Conservation (phyloP, 1,140 invertebrate species). For the Acromyrmex charruanus region DNA sequence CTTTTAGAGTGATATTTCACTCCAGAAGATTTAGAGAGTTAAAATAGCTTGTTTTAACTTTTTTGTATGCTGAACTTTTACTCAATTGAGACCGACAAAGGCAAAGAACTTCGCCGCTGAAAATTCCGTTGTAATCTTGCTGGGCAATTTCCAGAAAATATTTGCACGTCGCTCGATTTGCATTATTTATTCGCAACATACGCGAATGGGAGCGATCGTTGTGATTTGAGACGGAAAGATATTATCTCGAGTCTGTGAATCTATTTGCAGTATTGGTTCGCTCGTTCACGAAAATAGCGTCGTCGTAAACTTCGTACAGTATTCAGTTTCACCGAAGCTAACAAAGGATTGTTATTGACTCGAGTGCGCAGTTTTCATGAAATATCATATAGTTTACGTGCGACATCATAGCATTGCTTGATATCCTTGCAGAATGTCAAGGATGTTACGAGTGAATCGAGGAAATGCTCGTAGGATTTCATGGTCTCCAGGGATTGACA, state of each 20-base stretch:
- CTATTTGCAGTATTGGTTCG: not conserved
- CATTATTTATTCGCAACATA: not conserved
- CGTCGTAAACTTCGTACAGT: not conserved
- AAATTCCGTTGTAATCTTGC: not conserved
- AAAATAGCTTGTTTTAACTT: not conserved
- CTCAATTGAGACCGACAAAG: not conserved
- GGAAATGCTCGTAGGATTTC: slow-evolving; percentile 64
- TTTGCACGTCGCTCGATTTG: not conserved
- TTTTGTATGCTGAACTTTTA: not conserved
- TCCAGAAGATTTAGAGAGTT: not conserved
- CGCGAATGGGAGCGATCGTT: not conserved
- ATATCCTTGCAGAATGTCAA: not conserved
- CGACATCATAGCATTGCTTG: not conserved
- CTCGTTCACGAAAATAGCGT: not conserved
- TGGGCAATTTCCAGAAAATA: slow-evolving; percentile 25
- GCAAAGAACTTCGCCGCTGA: not conserved
- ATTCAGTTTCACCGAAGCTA: slow-evolving; percentile 20
- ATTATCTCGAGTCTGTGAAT: slow-evolving; percentile 16
- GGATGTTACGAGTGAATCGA: not conserved
- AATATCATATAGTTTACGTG: slow-evolving; percentile 6
- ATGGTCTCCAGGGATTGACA: slow-evolving; percentile 11
- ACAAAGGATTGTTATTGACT: not conserved
- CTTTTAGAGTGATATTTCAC: too few species aligned
- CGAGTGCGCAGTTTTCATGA: slow-evolving; percentile 41
- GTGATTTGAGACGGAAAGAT: slow-evolving; percentile 19